Percentiles rank a stretch among this genome's conserved stretches.
phyloP scores from a whole-genome alignment of 2,888 invertebrate species.

The Habroteleia sp. region DNA sequence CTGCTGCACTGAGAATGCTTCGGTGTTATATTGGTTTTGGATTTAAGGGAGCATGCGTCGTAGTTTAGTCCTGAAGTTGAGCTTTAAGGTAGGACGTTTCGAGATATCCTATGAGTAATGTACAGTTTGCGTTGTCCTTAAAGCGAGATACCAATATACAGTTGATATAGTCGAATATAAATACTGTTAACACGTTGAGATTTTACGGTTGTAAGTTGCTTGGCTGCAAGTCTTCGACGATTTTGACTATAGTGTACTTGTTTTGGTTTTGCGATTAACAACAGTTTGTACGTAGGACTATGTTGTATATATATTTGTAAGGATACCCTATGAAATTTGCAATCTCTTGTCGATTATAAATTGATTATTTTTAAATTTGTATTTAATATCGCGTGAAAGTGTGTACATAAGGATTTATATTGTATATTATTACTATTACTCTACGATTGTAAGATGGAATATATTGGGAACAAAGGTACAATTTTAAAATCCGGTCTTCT shows the following conservation, averaged over 20 bases:
- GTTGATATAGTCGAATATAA: conserved; percentile 2
- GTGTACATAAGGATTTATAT: conserved; percentile 41
- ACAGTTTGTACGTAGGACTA: conserved; percentile 21
- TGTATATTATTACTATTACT: conserved; percentile 11
- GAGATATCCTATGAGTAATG: too few relatives aligned
- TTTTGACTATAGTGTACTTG: conserved; percentile 31
- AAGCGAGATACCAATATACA: too few relatives aligned
- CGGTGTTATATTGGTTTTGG: too few relatives aligned
- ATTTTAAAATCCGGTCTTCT: too few relatives aligned
- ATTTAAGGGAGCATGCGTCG: too few relatives aligned
- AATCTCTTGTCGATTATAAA: background rate
- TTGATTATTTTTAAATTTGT: conserved; percentile 6
- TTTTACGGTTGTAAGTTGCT: too few relatives aligned
- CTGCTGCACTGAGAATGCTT: too few relatives aligned
- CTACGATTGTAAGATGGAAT: too few relatives aligned
- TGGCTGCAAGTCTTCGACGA: conserved; percentile 20
- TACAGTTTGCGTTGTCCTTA: too few relatives aligned
- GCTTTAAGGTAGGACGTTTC: too few relatives aligned
- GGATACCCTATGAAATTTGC: conserved; percentile 5
- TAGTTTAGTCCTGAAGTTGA: too few relatives aligned
- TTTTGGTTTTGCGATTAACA: conserved; percentile 31
- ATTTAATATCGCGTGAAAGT: conserved; percentile 38
- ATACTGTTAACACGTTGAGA: conserved; percentile 2
- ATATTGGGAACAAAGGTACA: too few relatives aligned
- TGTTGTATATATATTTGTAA: conserved; percentile 36